Conservation (phyloP, 2,797 vertebrate species). For the Acrocephalus scirpaceus region DNA sequence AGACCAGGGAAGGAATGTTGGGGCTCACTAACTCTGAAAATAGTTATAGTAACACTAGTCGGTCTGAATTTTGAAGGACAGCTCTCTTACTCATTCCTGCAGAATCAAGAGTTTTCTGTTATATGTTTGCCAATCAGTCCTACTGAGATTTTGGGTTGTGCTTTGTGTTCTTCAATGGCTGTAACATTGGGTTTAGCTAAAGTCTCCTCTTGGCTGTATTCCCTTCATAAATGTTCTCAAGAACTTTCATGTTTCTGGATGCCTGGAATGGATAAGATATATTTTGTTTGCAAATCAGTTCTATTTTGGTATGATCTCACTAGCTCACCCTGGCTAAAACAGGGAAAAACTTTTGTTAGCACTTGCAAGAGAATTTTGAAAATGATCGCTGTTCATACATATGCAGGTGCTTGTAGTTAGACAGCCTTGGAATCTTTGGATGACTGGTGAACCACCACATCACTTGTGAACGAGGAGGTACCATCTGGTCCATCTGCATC, state of each 20-base stretch:
- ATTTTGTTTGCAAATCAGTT: not conserved
- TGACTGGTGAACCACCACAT: not conserved
- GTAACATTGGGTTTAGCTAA: not conserved
- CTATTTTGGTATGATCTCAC: not conserved
- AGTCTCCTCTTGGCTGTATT: not conserved
- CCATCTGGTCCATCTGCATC: not conserved
- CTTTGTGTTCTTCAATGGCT: not conserved
- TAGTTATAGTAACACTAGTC: not conserved
- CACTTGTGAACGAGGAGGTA: not conserved
- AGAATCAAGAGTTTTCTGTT: not conserved
- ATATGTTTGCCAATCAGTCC: not conserved
- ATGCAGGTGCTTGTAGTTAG: not conserved
- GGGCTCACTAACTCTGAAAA: not conserved
- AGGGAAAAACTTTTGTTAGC: not conserved
- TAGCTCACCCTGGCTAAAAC: not conserved
- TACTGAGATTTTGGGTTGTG: not conserved
- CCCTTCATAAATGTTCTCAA: not conserved
- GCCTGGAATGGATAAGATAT: not conserved
- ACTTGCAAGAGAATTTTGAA: not conserved
- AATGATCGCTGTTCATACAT: not conserved
- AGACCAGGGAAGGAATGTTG: not conserved
- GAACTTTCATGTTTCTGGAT: not conserved
- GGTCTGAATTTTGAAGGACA: not conserved
- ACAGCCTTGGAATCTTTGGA: not conserved
- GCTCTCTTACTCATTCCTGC: not conserved